These are phyloP conservation scores for Dendrophyllia cribrosa DNA, from an alignment of 64 coral and sea anemone species.

Conservation along the genomic window DNA sequence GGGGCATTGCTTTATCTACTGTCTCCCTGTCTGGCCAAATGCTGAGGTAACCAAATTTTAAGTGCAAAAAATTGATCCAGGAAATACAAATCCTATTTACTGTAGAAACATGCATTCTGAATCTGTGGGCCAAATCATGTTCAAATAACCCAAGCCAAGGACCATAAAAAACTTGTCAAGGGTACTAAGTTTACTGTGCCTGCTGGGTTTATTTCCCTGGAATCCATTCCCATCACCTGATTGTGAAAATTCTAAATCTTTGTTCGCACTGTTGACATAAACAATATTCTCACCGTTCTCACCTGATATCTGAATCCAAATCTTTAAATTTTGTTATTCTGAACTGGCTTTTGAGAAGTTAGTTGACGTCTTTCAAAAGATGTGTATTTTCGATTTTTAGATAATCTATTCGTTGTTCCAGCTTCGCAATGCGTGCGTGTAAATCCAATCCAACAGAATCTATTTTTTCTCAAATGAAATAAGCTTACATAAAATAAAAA, in stretches of 20 bases:
- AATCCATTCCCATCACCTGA: background rate
- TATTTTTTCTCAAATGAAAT: too few species aligned
- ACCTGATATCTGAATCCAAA: too few species aligned
- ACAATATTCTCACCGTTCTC: conserved; percentile 50
- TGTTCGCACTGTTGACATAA: conserved; percentile 10
- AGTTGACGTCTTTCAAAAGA: too few species aligned
- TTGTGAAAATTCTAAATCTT: background rate
- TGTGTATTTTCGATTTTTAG: too few species aligned
- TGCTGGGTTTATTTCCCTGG: conserved; percentile 33
- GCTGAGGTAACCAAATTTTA: conserved; percentile 50
- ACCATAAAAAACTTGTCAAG: conserved; percentile 48
- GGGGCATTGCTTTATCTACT: conserved; percentile 16
- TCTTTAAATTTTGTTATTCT: too few species aligned
- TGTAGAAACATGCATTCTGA: conserved; percentile 21
- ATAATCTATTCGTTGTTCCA: too few species aligned
- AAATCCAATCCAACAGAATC: too few species aligned
- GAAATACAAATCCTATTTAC: conserved; percentile 52
- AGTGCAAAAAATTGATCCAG: conserved; percentile 51
- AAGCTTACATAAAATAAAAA: too few species aligned
- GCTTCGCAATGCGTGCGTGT: too few species aligned
- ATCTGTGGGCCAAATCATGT: conserved; percentile 59
- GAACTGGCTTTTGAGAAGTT: too few species aligned
- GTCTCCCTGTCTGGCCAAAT: too few species aligned
- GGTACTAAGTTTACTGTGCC: conserved; percentile 8
- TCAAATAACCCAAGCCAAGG: conserved; percentile 44